These are phyloP conservation scores for Patagioenas fasciata DNA, from an alignment of 2,113 vertebrate genomes.

Conservation along the genomic window DNA sequence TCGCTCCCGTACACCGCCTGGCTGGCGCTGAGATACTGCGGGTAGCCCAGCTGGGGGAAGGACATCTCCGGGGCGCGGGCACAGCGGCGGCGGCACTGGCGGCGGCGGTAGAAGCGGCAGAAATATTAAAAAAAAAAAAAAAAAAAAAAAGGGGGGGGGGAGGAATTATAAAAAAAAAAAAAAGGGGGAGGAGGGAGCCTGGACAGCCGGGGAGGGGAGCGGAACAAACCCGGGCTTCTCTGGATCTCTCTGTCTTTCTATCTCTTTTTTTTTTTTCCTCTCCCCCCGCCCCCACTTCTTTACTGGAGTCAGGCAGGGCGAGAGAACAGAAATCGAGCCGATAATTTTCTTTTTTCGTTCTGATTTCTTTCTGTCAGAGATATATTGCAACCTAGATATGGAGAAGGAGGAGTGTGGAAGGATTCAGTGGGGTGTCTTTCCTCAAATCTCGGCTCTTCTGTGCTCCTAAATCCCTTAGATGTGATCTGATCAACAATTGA, in stretches of 20 bases:
- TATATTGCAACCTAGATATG: conserved; percentile 35
- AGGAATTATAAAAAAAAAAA: too few species aligned
- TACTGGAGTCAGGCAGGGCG: not conserved
- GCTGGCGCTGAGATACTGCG: conserved; percentile 92
- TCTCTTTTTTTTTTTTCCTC: not conserved
- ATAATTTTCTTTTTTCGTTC: conserved; percentile 12
- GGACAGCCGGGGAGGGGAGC: too few species aligned
- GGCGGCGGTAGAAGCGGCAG: not conserved
- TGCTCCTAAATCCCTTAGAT: conserved; percentile 91
- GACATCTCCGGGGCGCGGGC: conserved; percentile 83
- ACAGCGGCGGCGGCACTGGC: not conserved
- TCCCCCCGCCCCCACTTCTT: not conserved
- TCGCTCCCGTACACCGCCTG: conserved; percentile 91
- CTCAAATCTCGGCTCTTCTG: conserved; percentile 79
- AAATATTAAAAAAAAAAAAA: too few species aligned
- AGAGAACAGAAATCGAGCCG: conserved; percentile 3
- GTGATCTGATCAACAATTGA: conserved; percentile 96
- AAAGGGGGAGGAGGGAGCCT: too few species aligned
- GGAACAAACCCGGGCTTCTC: too few species aligned
- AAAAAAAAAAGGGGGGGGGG: too few species aligned
- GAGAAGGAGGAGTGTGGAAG: conserved; percentile 38
- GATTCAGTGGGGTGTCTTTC: conserved; percentile 59
- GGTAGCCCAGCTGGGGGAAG: conserved; percentile 95
- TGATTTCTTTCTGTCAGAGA: conserved; percentile 36
- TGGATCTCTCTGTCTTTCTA: too few species aligned